A percentile compares a stretch with the other conserved stretches of the same genome.
These are phyloP conservation scores for Calidris pugnax DNA, from an alignment of 2,113 vertebrate species.

Conservation along the genomic window DNA sequence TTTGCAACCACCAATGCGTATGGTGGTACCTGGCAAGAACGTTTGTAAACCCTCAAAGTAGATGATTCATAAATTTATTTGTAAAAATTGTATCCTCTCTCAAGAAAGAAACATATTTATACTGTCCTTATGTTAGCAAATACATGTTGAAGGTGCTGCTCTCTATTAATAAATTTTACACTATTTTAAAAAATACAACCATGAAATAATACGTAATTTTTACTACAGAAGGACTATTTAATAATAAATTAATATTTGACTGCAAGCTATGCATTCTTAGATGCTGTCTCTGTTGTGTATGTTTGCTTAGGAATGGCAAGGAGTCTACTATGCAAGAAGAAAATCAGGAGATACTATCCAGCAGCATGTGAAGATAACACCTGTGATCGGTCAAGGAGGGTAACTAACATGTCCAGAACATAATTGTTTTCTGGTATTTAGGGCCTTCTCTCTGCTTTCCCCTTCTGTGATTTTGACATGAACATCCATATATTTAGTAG, in stretches of 20 bases:
- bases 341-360: slow-evolving; percentile 94
- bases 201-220: not conserved
- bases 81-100: not conserved
- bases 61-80: not conserved
- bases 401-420: slow-evolving; percentile 65
- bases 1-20: not conserved
- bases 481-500: not conserved
- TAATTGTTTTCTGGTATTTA: not conserved
- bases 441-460: not conserved
- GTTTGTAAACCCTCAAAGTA: not conserved
- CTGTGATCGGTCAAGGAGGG: slow-evolving; percentile 94
- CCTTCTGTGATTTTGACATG: not conserved
- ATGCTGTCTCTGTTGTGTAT: slow-evolving; percentile 1
- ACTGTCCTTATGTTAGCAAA: not conserved
- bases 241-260: not conserved
- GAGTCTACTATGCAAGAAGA: slow-evolving; percentile 87
- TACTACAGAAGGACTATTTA: not conserved
- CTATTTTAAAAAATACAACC: not conserved
- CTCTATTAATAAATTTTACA: not conserved
- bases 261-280: not conserved
- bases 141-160: not conserved
- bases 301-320: slow-evolving; percentile 90
- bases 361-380: slow-evolving; percentile 92
- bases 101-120: not conserved
- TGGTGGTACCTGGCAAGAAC: not conserved